These are phyloP conservation scores for Colletes collaris DNA, from an alignment of 2,888 invertebrate genomes.

Conservation along the genomic window DNA sequence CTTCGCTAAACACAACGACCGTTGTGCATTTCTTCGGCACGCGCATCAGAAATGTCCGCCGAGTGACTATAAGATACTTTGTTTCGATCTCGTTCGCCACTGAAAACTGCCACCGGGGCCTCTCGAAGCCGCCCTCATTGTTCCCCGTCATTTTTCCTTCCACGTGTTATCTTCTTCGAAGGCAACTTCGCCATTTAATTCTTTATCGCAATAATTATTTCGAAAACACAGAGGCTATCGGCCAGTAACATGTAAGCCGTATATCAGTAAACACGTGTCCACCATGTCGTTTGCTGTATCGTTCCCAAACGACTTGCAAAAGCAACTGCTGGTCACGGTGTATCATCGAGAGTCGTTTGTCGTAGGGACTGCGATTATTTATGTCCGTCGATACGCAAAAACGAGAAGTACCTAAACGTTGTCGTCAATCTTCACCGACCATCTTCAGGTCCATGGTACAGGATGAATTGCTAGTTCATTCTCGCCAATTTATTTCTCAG, in stretches of 20 bases:
- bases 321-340: slow-evolving; percentile 19
- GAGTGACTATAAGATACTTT: slow-evolving; percentile 47
- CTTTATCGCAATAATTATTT: no score
- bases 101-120: slow-evolving; percentile 5
- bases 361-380: neutral
- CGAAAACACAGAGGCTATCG: no score
- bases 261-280: slow-evolving; percentile 16
- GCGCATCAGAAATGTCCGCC: slow-evolving; percentile 57
- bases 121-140: slow-evolving; percentile 20
- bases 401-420: neutral
- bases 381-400: neutral
- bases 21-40: slow-evolving; percentile 53
- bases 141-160: slow-evolving; percentile 2
- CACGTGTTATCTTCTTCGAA: neutral
- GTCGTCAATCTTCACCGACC: neutral
- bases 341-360: slow-evolving; percentile 6
- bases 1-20: slow-evolving; percentile 64
- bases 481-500: no score
- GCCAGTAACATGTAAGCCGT: no score
- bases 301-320: slow-evolving; percentile 20
- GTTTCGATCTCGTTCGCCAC: slow-evolving; percentile 35
- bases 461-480: no score
- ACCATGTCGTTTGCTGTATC: neutral
- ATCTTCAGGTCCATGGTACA: no score
- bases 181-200: no score